A percentile compares a stretch with the other conserved stretches of the same genome.
phyloP scores from a whole-genome alignment of 2,113 vertebrate genomes.

The Dasyurus viverrinus region DNA sequence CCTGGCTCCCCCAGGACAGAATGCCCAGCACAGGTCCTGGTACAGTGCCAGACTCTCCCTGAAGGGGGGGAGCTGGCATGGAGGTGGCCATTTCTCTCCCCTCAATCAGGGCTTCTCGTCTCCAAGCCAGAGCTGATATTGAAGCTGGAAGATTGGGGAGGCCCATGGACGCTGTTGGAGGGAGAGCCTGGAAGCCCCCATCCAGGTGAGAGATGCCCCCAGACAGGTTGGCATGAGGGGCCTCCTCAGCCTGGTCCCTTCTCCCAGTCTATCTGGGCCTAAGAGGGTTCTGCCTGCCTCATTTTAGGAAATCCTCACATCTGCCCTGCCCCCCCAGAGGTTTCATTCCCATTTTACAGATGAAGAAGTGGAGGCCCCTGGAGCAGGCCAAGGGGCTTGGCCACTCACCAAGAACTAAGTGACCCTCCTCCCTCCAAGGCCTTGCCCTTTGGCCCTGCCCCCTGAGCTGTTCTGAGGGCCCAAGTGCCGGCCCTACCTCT shows the following conservation, averaged over 20 bases:
- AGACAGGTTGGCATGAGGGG: neutral
- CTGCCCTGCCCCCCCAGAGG: neutral
- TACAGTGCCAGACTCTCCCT: neutral
- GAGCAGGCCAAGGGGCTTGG: neutral
- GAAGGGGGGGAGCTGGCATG: neutral
- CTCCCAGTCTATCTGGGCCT: neutral
- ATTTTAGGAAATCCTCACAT: neutral
- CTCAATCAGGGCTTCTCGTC: conserved; percentile 70
- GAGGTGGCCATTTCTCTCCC: conserved; percentile 37
- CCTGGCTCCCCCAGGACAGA: conserved; percentile 34
- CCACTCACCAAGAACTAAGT: neutral
- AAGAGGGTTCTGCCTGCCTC: neutral
- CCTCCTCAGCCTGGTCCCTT: neutral
- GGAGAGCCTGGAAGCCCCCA: conserved; percentile 75
- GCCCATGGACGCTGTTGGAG: conserved; percentile 77
- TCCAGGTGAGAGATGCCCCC: conserved; percentile 70
- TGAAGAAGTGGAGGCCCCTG: neutral
- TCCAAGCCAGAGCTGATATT: conserved; percentile 77
- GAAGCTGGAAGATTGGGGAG: conserved; percentile 69
- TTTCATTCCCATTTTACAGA: neutral
- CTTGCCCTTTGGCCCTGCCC: neutral
- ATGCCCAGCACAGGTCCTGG: neutral
- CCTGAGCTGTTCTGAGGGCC: neutral
- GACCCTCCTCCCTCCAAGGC: neutral
- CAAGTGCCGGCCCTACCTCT: neutral